Evolutionary conservation across 2,113 vertebrate species (phyloP), one percentile per base, ranked within the genome.

Genomic region (Riparia riparia): DNA sequence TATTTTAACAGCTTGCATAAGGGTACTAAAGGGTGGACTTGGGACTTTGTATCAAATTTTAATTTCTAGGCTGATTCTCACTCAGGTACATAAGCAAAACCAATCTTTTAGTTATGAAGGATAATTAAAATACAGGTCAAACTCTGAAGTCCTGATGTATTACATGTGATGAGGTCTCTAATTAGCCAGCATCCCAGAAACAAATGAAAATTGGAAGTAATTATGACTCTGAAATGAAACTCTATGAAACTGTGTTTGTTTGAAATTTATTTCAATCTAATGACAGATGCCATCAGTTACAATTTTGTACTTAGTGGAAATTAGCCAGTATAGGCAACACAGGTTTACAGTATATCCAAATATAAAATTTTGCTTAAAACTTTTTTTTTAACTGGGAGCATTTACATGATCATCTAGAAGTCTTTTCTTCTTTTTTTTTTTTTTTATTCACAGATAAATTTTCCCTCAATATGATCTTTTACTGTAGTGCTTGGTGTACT

Each of bases 81-180:
- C 17, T 28, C 14, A 77, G 42, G 26, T 53, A 39, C 6, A 8
- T 45, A 22, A 18, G 13, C 25, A 68, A 66, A 70, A 28, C 21
- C 3, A 21, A 3, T 78, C 39, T 54, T 76, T 53, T 34, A 25
- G 11, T 71, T 71, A 49, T 3, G 3, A 45, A 64, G 26, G 29
- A 20, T 71, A 71, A 70, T 74, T 85, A 50, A 93, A 89, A 77
- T 65, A 39, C 20, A 37, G 45, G 17, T 70, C 65, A 47, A 50
- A 32, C 44, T 69, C 34, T 58, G 50, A 47, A 53, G 22, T 82
- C 50, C 21, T 78, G 73, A 6, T 69, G n/a, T 70, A 9, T 82
- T 74, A 29, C 9, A 16, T 0, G 0, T 42, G 21, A 21, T 41
- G 39, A 31, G 13, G 15, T 71, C 12, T 82, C 19, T 41, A n/a